These are phyloP conservation scores for Tipula helvola DNA, from an alignment of 2,888 invertebrate genomes.

Conservation along the genomic window DNA sequence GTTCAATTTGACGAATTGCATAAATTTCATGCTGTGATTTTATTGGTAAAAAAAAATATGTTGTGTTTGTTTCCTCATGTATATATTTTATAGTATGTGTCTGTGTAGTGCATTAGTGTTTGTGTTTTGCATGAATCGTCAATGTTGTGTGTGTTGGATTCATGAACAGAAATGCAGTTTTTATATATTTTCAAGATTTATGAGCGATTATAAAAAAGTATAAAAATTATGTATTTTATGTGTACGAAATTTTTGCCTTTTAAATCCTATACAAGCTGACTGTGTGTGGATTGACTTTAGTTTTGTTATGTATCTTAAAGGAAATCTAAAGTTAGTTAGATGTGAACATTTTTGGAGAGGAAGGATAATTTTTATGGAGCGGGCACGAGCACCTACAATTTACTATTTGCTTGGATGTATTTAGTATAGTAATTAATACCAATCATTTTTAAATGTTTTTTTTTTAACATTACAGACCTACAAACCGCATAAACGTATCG, in stretches of 20 bases:
- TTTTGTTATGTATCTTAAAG: not conserved
- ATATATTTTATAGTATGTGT: not conserved
- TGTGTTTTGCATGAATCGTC: not conserved
- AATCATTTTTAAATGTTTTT: not conserved
- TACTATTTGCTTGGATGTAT: no score
- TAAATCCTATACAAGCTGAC: not conserved
- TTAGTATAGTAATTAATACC: not conserved
- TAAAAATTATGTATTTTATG: not conserved
- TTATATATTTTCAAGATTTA: not conserved
- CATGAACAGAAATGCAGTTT: not conserved
- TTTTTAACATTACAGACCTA: not conserved
- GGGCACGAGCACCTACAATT: no score
- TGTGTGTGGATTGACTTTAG: not conserved
- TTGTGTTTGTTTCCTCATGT: not conserved
- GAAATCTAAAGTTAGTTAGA: not conserved
- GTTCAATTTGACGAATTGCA: constrained; percentile 4
- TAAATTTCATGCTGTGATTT: not conserved
- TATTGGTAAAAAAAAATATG: not conserved
- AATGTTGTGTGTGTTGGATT: not conserved
- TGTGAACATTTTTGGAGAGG: no score
- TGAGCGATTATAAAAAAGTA: not conserved
- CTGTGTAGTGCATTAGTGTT: not conserved
- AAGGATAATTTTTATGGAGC: no score
- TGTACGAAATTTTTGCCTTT: not conserved
- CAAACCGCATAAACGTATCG: not conserved